Evolutionary conservation across 2,888 invertebrate species (phyloP).

Genomic region (Chalcosyrphus nemorum): DNA sequence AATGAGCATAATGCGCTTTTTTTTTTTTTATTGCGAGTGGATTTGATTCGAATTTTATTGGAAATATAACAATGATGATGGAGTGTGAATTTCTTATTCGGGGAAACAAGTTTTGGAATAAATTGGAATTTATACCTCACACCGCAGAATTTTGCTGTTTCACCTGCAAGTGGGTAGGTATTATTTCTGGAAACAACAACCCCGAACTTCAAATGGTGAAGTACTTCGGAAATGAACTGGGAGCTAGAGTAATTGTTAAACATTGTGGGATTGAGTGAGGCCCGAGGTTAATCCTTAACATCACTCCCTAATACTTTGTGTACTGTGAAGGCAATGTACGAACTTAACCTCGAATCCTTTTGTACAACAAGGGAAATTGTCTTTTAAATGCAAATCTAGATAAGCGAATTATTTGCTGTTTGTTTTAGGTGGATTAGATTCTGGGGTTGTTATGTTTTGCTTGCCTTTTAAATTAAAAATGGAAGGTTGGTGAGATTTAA

Average conservation of each 20-base stretch:
- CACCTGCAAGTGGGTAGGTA: not conserved
- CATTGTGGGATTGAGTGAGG: not conserved
- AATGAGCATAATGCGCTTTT: conserved; percentile 38
- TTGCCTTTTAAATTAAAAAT: not conserved
- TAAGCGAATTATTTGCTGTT: conserved; percentile 23
- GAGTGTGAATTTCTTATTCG: conserved; percentile 37
- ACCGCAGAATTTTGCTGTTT: not conserved
- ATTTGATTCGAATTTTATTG: conserved; percentile 68
- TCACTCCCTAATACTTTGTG: not conserved
- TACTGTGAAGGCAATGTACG: not conserved
- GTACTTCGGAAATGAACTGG: not conserved
- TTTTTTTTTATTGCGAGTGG: conserved; percentile 37
- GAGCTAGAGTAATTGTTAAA: not conserved
- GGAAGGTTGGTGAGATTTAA: not conserved
- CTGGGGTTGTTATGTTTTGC: not conserved
- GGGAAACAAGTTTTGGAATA: not conserved
- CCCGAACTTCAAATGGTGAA: not conserved
- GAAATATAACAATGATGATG: conserved; percentile 63
- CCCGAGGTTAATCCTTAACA: conserved; percentile 19
- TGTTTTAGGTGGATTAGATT: not conserved
- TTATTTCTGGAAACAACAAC: too few species aligned
- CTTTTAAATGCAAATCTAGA: conserved; percentile 42
- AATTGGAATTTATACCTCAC: not conserved
- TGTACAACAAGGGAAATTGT: conserved; percentile 25
- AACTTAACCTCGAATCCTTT: not conserved